Conservation (phyloP, 53 echinoderm and acorn worm genomes). For the Luidia sarsii region DNA sequence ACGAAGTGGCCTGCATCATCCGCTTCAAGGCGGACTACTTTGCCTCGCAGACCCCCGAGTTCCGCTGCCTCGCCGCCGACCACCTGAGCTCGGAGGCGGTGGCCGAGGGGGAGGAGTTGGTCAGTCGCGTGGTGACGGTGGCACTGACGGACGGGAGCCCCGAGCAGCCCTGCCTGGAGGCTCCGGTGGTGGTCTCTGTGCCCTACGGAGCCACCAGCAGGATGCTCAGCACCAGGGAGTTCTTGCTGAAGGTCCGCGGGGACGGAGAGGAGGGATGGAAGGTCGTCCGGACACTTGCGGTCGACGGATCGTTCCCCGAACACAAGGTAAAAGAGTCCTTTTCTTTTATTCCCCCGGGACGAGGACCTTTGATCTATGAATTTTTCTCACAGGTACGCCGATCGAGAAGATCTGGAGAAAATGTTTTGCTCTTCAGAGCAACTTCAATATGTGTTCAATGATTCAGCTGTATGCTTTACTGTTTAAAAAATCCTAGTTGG, state of each 20-base stretch:
- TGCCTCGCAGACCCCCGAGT: slow-evolving; percentile 41
- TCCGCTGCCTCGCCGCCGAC: slow-evolving; percentile 33
- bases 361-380: no score
- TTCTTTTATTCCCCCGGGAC: no score
- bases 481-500: no score
- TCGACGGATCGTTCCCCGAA: slow-evolving; percentile 72
- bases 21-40: slow-evolving; percentile 76
- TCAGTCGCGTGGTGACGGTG: slow-evolving; percentile 73
- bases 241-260: slow-evolving; percentile 70
- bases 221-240: slow-evolving; percentile 73
- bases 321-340: no score
- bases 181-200: slow-evolving; percentile 73
- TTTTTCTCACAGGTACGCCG: no score
- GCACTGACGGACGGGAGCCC: slow-evolving; percentile 38
- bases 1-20: slow-evolving; percentile 81
- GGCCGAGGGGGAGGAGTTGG: slow-evolving; percentile 81
- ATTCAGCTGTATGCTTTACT: no score
- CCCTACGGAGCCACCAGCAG: slow-evolving; percentile 78
- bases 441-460: no score
- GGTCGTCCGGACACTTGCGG: slow-evolving; percentile 57
- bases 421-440: no score
- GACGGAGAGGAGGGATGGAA: slow-evolving; percentile 68
- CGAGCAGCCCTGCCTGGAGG: slow-evolving; percentile 39
- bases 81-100: slow-evolving; percentile 69
- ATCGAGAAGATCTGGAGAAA: no score